Percentiles rank a stretch among this genome's conserved stretches.
Evolutionary conservation across 2,113 vertebrate genomes (phyloP).

Genomic region (Hylia prasina): DNA sequence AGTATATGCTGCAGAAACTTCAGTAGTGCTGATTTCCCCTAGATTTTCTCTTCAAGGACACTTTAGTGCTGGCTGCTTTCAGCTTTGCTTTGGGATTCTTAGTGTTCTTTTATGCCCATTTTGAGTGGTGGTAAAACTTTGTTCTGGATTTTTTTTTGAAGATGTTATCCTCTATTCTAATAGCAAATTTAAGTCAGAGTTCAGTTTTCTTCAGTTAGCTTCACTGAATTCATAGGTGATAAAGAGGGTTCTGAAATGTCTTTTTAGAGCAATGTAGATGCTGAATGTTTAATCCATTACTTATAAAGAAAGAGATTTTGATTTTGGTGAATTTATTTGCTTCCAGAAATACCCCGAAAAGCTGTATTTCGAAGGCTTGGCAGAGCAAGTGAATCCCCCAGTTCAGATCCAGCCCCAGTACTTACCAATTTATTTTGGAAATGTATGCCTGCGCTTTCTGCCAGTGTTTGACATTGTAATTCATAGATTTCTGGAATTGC

Average conservation of each 20-base stretch:
- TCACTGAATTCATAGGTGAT: neutral
- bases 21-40: neutral
- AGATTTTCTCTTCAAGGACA: neutral
- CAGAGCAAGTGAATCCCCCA: conserved; percentile 95
- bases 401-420: conserved; percentile 94
- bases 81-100: neutral
- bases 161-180: neutral
- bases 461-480: conserved; percentile 99
- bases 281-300: neutral
- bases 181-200: neutral
- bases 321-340: neutral
- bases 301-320: neutral
- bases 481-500: conserved; percentile 95
- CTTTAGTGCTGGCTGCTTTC: neutral
- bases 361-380: conserved; percentile 96
- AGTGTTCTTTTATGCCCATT: neutral
- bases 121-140: neutral
- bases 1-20: neutral
- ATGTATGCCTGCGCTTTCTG: conserved; percentile 96
- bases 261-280: neutral
- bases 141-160: neutral
- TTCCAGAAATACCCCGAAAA: conserved; percentile 98
- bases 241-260: neutral
- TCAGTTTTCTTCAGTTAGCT: neutral
- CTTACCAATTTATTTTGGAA: conserved; percentile 97